A percentile compares a stretch with the other conserved stretches of the same genome.
Evolutionary conservation across 2,797 vertebrate genomes (phyloP).

Genomic region (Neosilurus hyrtlii): DNA sequence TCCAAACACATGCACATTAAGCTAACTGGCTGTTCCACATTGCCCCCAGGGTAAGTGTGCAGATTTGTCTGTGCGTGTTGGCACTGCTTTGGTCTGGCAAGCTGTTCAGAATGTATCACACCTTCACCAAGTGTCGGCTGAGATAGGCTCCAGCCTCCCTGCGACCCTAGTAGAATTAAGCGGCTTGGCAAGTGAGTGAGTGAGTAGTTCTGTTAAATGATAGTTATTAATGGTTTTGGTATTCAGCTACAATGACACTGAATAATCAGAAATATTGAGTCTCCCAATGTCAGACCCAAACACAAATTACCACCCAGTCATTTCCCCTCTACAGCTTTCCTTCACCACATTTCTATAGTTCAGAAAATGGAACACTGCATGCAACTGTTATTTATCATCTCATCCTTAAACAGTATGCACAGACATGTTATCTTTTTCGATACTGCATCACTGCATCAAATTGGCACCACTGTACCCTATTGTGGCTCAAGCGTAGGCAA

Average conservation of each 20-base stretch:
- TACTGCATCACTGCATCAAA: not conserved
- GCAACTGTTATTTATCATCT: not conserved
- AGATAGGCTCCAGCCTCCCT: no score
- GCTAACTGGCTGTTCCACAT: no score
- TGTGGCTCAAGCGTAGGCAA: not conserved
- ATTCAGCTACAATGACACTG: not conserved
- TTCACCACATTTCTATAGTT: not conserved
- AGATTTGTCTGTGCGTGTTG: no score
- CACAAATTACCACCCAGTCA: not conserved
- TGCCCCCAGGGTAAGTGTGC: no score
- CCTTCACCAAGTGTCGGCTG: no score
- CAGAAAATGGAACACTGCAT: not conserved
- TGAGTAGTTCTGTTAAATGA: no score
- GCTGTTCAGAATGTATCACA: no score
- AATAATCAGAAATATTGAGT: constrained; percentile 1
- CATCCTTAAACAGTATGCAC: not conserved
- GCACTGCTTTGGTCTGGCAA: no score
- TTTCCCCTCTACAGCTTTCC: constrained; percentile 1
- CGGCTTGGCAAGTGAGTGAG: no score
- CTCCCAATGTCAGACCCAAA: constrained; percentile 10
- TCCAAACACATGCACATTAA: no score
- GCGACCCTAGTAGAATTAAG: no score
- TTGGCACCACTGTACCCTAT: not conserved
- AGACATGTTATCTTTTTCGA: not conserved
- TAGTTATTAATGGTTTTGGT: not conserved